A percentile compares a stretch with the other conserved stretches of the same genome.
phyloP scores from a whole-genome alignment of 1,140 invertebrate species.

The Drosophila kohkoa region DNA sequence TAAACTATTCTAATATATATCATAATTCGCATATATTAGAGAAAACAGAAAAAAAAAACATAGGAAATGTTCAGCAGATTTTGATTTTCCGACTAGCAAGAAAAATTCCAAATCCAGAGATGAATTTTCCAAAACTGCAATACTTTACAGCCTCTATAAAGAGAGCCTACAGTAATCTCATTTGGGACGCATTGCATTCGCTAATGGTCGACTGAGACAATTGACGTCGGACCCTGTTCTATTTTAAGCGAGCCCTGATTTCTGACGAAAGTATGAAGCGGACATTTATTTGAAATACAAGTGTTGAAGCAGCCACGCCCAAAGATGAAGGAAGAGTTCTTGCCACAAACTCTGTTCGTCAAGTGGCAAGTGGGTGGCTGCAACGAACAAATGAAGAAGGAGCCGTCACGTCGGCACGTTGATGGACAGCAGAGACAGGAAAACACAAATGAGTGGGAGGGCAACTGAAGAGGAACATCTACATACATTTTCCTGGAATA shows the following conservation, averaged over 20 bases:
- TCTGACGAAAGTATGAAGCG: not conserved
- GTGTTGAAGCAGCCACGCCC: constrained; percentile 2
- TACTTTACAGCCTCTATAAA: too few species aligned
- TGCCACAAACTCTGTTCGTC: not conserved
- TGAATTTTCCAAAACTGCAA: too few species aligned
- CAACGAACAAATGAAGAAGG: not conserved
- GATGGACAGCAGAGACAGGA: constrained; percentile 5
- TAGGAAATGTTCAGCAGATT: too few species aligned
- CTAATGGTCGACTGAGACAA: not conserved
- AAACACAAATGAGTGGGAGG: not conserved
- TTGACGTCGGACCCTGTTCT: not conserved
- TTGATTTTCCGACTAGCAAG: too few species aligned
- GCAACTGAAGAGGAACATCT: not conserved
- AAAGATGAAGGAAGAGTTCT: constrained; percentile 2
- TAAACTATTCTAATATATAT: too few species aligned
- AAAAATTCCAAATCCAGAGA: too few species aligned
- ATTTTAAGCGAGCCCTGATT: too few species aligned
- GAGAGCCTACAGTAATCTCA: too few species aligned
- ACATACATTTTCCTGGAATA: not conserved
- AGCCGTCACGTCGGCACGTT: not conserved
- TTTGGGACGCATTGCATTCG: too few species aligned
- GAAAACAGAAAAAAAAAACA: too few species aligned
- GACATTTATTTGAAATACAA: constrained; percentile 4
- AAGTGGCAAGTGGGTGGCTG: constrained; percentile 1
- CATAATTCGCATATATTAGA: too few species aligned